phyloP scores from a whole-genome alignment of 2,797 vertebrate genomes.

The Sebastes steindachneri region DNA sequence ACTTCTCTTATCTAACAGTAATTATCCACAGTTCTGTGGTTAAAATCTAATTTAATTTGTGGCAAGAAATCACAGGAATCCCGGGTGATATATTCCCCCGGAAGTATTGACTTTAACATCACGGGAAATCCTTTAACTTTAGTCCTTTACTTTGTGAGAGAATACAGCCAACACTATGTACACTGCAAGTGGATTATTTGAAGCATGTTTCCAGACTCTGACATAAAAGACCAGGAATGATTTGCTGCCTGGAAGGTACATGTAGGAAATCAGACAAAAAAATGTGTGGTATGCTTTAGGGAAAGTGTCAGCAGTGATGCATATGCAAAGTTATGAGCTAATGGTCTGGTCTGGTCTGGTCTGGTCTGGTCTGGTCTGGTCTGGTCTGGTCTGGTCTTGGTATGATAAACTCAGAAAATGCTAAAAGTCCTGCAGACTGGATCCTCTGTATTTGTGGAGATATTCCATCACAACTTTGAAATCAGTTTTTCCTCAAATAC shows the following conservation, averaged over 20 bases:
- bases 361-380: not conserved
- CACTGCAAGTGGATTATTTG: not conserved
- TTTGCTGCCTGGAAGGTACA: not conserved
- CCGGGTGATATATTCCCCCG: not conserved
- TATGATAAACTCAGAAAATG: not conserved
- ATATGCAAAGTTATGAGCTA: not conserved
- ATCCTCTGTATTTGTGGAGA: not conserved
- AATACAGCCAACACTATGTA: not conserved
- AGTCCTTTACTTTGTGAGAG: not conserved
- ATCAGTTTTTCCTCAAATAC: not conserved
- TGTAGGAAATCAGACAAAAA: not conserved
- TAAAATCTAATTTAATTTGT: not conserved
- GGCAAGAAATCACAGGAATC: not conserved
- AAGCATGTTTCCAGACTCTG: not conserved
- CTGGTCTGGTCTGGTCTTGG: not conserved
- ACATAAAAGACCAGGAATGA: not conserved
- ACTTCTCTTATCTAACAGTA: not conserved
- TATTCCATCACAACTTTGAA: constrained; percentile 1
- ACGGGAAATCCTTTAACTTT: not conserved
- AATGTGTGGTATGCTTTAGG: constrained; percentile 15
- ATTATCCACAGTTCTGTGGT: not conserved
- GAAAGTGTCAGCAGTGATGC: not conserved
- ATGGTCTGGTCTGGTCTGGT: not conserved
- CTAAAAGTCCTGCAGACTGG: not conserved
- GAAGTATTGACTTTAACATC: not conserved